These are phyloP conservation scores for Tauraco erythrolophus DNA, from an alignment of 2,113 vertebrate genomes.

Conservation along the genomic window DNA sequence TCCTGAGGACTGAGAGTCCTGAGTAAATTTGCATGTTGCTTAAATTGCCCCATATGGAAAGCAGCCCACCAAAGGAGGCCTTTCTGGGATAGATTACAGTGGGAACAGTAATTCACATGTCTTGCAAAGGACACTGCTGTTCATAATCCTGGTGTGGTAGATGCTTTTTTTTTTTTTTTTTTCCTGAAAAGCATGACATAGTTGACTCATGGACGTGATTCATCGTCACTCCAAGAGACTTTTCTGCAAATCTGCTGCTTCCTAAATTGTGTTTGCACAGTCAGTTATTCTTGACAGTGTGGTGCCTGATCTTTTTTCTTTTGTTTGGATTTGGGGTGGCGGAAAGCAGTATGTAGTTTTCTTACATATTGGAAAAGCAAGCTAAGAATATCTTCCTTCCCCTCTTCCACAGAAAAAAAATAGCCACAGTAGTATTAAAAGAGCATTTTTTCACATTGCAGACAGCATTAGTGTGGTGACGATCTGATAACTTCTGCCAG, in stretches of 20 bases:
- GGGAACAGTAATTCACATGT: background rate
- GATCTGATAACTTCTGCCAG: background rate
- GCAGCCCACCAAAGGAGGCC: background rate
- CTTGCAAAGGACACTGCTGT: background rate
- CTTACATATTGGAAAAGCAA: background rate
- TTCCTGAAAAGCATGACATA: background rate
- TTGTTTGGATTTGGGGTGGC: background rate
- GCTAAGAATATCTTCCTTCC: background rate
- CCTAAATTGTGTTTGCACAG: slow-evolving; percentile 33
- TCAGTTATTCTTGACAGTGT: slow-evolving; percentile 52
- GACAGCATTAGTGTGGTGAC: background rate
- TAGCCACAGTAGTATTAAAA: background rate
- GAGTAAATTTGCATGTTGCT: background rate
- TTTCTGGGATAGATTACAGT: background rate
- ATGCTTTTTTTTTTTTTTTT: background rate
- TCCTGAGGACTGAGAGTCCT: background rate
- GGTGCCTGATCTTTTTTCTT: slow-evolving; percentile 10
- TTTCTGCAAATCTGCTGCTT: slow-evolving; percentile 48
- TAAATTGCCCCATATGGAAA: background rate
- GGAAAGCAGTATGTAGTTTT: background rate
- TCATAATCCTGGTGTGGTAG: background rate
- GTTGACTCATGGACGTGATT: slow-evolving; percentile 46
- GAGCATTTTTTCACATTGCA: background rate
- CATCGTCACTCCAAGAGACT: slow-evolving; percentile 47
- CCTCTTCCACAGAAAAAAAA: background rate